Conservation (phyloP, 2,113 vertebrate genomes). For the Budorcas taxicolor region DNA sequence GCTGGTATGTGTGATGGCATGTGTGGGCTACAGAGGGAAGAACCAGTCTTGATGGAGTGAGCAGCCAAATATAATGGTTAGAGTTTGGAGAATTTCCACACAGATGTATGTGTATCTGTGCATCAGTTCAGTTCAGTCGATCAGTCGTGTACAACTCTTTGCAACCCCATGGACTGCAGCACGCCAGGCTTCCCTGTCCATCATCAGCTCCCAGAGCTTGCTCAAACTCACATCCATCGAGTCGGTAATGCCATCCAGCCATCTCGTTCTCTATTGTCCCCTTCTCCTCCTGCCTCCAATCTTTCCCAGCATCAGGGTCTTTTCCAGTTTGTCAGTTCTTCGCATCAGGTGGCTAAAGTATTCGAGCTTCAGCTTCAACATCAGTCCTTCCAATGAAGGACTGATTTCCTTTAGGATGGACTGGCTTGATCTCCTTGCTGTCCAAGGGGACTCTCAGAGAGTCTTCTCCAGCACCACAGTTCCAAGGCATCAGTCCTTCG, state of each 20-base stretch:
- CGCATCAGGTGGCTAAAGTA: neutral
- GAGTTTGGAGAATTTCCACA: neutral
- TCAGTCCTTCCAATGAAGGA: neutral
- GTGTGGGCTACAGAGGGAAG: neutral
- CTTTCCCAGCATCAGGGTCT: neutral
- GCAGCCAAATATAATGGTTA: neutral
- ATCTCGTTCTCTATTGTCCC: neutral
- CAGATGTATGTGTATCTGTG: fast-evolving
- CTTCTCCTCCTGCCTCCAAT: neutral
- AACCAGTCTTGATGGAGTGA: neutral
- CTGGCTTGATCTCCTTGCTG: neutral
- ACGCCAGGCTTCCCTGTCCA: neutral
- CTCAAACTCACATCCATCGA: neutral
- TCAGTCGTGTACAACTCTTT: neutral
- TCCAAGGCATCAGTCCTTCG: neutral
- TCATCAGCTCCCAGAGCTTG: neutral
- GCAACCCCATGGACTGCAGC: neutral
- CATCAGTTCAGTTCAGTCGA: neutral
- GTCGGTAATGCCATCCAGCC: neutral
- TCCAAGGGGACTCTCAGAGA: neutral
- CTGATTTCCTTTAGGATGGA: neutral
- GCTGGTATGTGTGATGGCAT: neutral
- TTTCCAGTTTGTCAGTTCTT: neutral
- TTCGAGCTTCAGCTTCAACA: neutral
- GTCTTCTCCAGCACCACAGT: neutral